Evolutionary conservation across 2,888 invertebrate genomes (phyloP), one percentile per base, ranked within the genome.

Genomic region (Steinernema carpocapsae): DNA sequence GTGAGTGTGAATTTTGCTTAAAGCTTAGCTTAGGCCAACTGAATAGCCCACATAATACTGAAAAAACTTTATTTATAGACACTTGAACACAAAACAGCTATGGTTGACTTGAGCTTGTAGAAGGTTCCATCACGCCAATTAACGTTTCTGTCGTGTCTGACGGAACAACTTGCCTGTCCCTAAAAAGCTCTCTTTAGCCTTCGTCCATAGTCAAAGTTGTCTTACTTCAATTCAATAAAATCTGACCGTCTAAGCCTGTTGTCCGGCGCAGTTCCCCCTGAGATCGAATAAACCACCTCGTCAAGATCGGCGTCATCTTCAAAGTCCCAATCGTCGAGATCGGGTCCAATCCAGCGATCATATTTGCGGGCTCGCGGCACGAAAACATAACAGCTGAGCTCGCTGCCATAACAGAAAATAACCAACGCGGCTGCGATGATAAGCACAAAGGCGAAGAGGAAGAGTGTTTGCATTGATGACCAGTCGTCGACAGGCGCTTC

Each of bases 401-500:
- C 26, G 56, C 56, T 56, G 22, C 56, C 56, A 17, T 56, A 56
- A 17, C 56, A 78, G n/a, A 78, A 78, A 17, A 77, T 46, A 6
- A 78, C 19, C 17, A 76, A 24, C 0, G 71, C 79, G 19, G 78
- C 72, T 19, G 73, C 43, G 14, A 78, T 12, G 14, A 78, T 45
- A 24, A 78, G 45, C 0, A 78, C 17, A 29, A 79, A 29, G 14
- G 75, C 74, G 52, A 78, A 76, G 14, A 78, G 43, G 73, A 78
- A 72, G 42, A 78, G 43, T 10, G 70, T 70, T 45, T 78, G 78
- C 37, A 78, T 43, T 17, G 70, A 78, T n/a, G 72, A 76, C 78
- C 78, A 78, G 29, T 74, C 52, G 56, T 56, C 56, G 26, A 56
- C 56, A 2, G 22, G n/a, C 6, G 26, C 10, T 56, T 56, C 56